Conservation (phyloP, 2,113 vertebrate genomes). For the Bombycilla garrulus region DNA sequence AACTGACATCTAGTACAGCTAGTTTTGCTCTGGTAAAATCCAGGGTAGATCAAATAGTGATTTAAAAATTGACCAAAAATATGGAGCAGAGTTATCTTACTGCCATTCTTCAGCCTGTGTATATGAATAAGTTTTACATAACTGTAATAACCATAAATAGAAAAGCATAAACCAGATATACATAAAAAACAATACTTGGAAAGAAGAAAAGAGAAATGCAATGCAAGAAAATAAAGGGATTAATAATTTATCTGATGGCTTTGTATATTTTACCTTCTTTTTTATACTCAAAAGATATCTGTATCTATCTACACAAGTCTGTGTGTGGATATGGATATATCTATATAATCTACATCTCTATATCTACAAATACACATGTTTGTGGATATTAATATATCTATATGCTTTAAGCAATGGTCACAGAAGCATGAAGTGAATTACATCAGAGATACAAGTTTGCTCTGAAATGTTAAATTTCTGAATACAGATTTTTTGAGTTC, state of each 20-base stretch:
- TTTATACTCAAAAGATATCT: neutral
- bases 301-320: neutral
- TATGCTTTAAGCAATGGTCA: neutral
- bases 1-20: neutral
- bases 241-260: neutral
- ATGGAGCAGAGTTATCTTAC: neutral
- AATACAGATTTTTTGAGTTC: neutral
- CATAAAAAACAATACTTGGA: neutral
- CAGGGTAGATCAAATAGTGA: neutral
- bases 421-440: neutral
- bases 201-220: neutral
- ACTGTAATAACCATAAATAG: neutral
- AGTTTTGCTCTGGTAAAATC: neutral
- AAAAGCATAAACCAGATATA: neutral
- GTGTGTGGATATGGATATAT: neutral
- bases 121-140: neutral
- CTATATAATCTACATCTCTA: no score
- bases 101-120: neutral
- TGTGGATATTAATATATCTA: neutral
- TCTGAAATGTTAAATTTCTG: neutral
- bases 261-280: neutral
- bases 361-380: accelerated
- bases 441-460: neutral
- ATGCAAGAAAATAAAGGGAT: neutral
- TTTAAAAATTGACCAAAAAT: neutral